phyloP scores from a whole-genome alignment of 2,797 vertebrate genomes.

The Chelonia mydas region DNA sequence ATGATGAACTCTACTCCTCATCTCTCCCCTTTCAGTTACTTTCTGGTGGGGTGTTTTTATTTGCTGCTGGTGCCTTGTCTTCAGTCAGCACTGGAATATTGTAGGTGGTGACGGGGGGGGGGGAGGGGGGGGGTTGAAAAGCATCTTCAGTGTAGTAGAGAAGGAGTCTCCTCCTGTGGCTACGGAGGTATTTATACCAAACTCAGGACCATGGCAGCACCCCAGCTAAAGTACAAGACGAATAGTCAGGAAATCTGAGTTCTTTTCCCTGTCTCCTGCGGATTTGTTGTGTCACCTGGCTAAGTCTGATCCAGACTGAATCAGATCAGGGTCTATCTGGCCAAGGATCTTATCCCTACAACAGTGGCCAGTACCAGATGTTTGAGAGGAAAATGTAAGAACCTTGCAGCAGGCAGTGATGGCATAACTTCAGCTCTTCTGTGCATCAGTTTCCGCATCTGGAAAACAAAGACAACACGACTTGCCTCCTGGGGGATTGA shows the following conservation, averaged over 20 bases:
- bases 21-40: neutral
- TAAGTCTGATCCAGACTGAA: neutral
- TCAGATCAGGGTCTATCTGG: neutral
- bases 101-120: neutral
- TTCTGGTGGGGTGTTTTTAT: neutral
- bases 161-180: neutral
- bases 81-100: neutral
- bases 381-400: neutral
- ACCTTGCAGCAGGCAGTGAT: neutral
- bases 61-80: neutral
- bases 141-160: neutral
- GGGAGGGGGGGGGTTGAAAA: neutral
- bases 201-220: neutral
- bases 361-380: neutral
- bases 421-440: neutral
- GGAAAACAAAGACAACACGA: neutral
- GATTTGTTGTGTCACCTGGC: neutral
- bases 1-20: accelerated
- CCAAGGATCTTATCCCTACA: neutral
- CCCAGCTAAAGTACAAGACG: neutral
- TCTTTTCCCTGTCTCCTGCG: neutral
- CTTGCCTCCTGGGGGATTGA: neutral
- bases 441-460: neutral
- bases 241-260: neutral
- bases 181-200: neutral